Conservation (phyloP, 2,797 vertebrate species). For the Siniperca undulata region DNA sequence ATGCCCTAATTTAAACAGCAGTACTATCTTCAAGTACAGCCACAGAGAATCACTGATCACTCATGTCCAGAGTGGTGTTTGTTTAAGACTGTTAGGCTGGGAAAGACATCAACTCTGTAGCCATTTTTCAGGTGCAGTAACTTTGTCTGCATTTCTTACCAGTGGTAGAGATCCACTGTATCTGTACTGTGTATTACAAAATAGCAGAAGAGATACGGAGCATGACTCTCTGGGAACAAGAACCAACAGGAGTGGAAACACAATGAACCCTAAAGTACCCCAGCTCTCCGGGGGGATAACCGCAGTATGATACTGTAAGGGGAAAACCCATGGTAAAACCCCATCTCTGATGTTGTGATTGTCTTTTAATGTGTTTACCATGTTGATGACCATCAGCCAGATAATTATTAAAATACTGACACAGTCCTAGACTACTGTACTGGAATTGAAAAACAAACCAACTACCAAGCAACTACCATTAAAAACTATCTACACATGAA, state of each 20-base stretch:
- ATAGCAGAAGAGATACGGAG: background rate
- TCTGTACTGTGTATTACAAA: background rate
- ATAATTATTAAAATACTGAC: too few species aligned
- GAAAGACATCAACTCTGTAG: background rate
- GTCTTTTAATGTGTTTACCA: background rate
- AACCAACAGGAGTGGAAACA: slow-evolving; percentile 8
- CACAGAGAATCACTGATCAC: background rate
- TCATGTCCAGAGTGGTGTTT: background rate
- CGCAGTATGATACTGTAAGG: background rate
- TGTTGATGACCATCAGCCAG: background rate
- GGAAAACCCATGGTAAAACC: slow-evolving; percentile 2
- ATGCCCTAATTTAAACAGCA: background rate
- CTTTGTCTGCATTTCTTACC: background rate
- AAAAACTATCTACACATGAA: background rate
- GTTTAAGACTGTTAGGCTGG: background rate
- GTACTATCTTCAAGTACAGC: background rate
- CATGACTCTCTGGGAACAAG: background rate
- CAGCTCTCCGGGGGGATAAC: background rate
- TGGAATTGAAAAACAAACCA: too few species aligned
- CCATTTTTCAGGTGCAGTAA: background rate
- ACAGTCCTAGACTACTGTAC: too few species aligned
- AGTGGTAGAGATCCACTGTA: background rate
- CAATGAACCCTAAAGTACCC: background rate
- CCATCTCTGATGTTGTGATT: background rate
- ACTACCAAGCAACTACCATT: too few species aligned